These are phyloP conservation scores for Miichthys miiuy DNA, from an alignment of 2,797 vertebrate species.

Conservation along the genomic window DNA sequence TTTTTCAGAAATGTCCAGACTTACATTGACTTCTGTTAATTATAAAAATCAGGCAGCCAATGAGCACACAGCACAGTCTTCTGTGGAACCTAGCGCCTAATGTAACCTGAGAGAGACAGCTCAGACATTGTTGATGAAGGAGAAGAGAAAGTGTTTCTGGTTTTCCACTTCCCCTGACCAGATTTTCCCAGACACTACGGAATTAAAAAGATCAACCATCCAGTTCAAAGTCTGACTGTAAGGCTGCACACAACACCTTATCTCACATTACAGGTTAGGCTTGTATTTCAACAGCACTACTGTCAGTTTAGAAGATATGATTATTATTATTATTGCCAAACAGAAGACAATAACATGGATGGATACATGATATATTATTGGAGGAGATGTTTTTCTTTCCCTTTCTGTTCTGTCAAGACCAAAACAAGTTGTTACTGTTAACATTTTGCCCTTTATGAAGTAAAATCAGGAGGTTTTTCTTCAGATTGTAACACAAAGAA, in stretches of 20 bases:
- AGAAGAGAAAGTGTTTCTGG: constrained; percentile 12
- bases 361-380: neutral
- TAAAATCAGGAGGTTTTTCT: too few relatives aligned
- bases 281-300: neutral
- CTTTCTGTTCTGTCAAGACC: neutral
- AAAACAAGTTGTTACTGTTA: neutral
- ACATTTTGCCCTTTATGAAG: neutral
- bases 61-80: neutral
- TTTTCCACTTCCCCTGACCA: constrained; percentile 1
- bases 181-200: neutral
- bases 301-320: too few relatives aligned
- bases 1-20: neutral
- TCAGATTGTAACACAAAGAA: neutral
- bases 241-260: neutral
- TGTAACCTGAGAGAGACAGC: neutral
- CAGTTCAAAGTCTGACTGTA: neutral
- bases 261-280: neutral
- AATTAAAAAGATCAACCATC: neutral
- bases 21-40: neutral
- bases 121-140: constrained; percentile 1
- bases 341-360: neutral
- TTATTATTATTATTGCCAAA: too few relatives aligned
- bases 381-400: neutral
- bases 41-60: neutral
- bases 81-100: neutral